Evolutionary conservation across 2,888 invertebrate genomes (phyloP).

Genomic region (Drosophila glabriapex): DNA sequence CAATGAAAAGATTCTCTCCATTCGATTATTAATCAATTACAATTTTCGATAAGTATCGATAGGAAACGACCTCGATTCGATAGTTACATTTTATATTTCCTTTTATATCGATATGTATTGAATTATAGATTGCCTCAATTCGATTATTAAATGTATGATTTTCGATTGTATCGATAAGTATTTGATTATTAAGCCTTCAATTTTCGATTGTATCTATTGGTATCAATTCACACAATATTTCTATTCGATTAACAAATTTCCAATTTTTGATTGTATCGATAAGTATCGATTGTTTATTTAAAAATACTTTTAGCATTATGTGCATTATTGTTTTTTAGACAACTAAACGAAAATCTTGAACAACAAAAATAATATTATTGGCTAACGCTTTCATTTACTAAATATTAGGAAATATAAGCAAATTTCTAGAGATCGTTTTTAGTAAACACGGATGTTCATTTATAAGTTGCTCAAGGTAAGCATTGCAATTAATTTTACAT

Average conservation of each 20-base stretch:
- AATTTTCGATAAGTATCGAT: background rate
- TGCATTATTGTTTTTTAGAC: background rate
- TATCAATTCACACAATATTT: background rate
- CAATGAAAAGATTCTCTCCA: background rate
- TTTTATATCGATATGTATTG: background rate
- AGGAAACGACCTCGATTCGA: background rate
- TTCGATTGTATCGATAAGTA: background rate
- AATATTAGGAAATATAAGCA: background rate
- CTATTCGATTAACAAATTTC: background rate
- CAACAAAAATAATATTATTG: background rate
- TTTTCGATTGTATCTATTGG: background rate
- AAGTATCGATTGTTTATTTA: background rate
- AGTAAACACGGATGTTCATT: background rate
- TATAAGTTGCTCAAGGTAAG: background rate
- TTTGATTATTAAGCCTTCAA: background rate
- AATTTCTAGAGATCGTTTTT: background rate
- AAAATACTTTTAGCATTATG: background rate
- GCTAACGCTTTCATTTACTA: background rate
- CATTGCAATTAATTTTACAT: constrained; percentile 1
- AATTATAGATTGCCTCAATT: background rate
- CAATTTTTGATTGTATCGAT: background rate
- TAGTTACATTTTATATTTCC: accelerated
- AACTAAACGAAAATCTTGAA: background rate
- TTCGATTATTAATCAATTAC: background rate
- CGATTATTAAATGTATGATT: background rate